Evolutionary conservation across 2,888 invertebrate genomes (phyloP).

Genomic region (Aleiodes testaceus): DNA sequence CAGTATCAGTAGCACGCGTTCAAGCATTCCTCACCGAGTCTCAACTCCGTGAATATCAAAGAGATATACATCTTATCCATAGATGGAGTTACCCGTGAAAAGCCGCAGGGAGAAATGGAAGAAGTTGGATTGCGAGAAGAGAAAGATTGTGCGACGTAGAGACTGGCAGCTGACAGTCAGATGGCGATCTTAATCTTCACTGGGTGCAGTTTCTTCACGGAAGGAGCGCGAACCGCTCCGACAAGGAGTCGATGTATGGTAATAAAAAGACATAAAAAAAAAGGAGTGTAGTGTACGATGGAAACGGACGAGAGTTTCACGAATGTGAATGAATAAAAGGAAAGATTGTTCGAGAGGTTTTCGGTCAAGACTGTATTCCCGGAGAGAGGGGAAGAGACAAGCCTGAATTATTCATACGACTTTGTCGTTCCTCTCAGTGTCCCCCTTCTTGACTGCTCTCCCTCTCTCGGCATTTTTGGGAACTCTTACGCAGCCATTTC

Average conservation of each 20-base stretch:
- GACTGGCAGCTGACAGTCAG: slow-evolving; percentile 67
- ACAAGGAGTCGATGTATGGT: slow-evolving; percentile 41
- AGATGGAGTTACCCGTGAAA: slow-evolving; percentile 52
- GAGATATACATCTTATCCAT: slow-evolving; percentile 47
- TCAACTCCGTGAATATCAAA: slow-evolving; percentile 5
- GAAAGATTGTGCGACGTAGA: slow-evolving; percentile 46
- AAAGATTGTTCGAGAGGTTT: slow-evolving; percentile 51
- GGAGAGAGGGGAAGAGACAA: slow-evolving; percentile 51
- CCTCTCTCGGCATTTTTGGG: not conserved
- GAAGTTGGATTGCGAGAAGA: slow-evolving; percentile 19
- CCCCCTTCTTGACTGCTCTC: slow-evolving; percentile 1
- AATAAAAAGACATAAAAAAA: slow-evolving; percentile 40
- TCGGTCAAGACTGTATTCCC: slow-evolving; percentile 34
- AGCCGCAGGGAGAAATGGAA: slow-evolving; percentile 52
- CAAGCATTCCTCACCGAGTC: not conserved
- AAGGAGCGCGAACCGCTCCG: slow-evolving; percentile 50
- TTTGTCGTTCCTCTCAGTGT: slow-evolving; percentile 23
- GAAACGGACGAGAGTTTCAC: slow-evolving; percentile 33
- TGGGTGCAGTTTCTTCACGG: slow-evolving; percentile 55
- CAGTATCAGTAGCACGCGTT: slow-evolving; percentile 27
- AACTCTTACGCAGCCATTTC: slow-evolving; percentile 9
- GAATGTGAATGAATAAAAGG: slow-evolving; percentile 40
- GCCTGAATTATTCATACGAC: slow-evolving; percentile 68
- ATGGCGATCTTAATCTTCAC: slow-evolving; percentile 69
- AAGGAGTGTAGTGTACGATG: slow-evolving; percentile 40